Conservation (phyloP, 2,888 invertebrate species). For the Subacronicta megacephala region DNA sequence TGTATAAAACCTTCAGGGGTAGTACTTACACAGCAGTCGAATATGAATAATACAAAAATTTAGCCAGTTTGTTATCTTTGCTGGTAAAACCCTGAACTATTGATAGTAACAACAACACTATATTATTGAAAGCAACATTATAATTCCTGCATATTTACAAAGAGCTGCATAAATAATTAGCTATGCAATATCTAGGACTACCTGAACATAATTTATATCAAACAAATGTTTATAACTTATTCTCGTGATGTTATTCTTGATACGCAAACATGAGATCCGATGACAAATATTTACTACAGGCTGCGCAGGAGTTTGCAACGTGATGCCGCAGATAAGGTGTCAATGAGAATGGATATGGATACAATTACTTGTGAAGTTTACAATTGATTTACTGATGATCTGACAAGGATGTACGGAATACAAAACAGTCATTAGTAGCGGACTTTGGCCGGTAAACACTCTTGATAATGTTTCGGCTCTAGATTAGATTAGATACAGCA, state of each 20-base stretch:
- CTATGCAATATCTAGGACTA: conserved; percentile 14
- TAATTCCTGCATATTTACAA: no score
- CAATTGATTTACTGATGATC: conserved; percentile 38
- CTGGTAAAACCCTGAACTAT: background rate
- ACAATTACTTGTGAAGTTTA: conserved; percentile 40
- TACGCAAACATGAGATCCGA: conserved; percentile 45
- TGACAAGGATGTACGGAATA: conserved; percentile 19
- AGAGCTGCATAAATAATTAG: background rate
- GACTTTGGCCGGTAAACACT: conserved; percentile 30
- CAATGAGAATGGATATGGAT: conserved; percentile 50
- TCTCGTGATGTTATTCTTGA: conserved; percentile 21
- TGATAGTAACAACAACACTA: no score
- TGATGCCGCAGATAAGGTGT: conserved; percentile 46
- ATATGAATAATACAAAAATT: background rate
- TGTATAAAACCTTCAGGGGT: background rate
- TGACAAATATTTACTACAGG: conserved; percentile 58
- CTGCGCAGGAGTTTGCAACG: conserved; percentile 48
- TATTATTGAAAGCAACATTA: no score
- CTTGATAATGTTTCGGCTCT: conserved; percentile 1
- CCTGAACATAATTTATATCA: conserved; percentile 23
- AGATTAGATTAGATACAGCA: conserved; percentile 13
- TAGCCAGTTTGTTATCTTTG: background rate
- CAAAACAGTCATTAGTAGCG: conserved; percentile 10
- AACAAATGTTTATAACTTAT: conserved; percentile 28
- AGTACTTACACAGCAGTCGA: background rate